Percentiles rank a stretch among this genome's conserved stretches.
Evolutionary conservation across 1,140 invertebrate genomes (phyloP).

Genomic region (Caerostris extrusa): DNA sequence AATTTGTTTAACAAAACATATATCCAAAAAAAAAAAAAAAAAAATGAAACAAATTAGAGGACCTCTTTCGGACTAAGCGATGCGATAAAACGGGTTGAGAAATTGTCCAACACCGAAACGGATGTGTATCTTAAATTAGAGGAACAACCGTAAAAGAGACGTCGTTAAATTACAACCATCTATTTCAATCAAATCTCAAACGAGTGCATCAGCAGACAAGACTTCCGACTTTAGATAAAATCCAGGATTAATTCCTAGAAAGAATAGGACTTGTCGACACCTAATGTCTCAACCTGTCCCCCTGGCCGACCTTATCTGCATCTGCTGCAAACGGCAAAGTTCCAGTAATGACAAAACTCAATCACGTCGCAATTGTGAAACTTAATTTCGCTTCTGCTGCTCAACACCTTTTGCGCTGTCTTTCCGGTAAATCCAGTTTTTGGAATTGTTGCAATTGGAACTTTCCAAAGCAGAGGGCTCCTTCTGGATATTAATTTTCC

Average conservation of each 20-base stretch:
- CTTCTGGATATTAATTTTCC: slow-evolving; percentile 20
- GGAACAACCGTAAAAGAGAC: not conserved
- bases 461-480: not conserved
- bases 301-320: slow-evolving; percentile 27
- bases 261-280: not conserved
- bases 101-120: not conserved
- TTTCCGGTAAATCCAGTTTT: slow-evolving; percentile 27
- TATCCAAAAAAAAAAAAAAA: not conserved
- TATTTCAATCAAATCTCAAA: slow-evolving; percentile 52
- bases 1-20: not conserved
- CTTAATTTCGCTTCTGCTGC: slow-evolving; percentile 2
- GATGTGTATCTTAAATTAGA: slow-evolving; percentile 34
- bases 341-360: slow-evolving; percentile 71
- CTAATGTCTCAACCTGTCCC: slow-evolving; percentile 60
- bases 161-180: slow-evolving; percentile 57
- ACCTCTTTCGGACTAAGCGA: not conserved
- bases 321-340: not conserved
- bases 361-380: slow-evolving; percentile 31
- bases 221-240: slow-evolving; percentile 43
- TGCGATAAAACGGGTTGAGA: not conserved
- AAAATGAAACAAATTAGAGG: not conserved
- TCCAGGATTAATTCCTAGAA: slow-evolving; percentile 63
- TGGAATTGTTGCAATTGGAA: not conserved
- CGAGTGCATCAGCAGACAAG: not conserved
- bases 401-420: not conserved